Percentiles rank a stretch among this genome's conserved stretches.
These are phyloP conservation scores for Myopa tessellatipennis DNA, from an alignment of 2,888 invertebrate genomes.

Conservation along the genomic window DNA sequence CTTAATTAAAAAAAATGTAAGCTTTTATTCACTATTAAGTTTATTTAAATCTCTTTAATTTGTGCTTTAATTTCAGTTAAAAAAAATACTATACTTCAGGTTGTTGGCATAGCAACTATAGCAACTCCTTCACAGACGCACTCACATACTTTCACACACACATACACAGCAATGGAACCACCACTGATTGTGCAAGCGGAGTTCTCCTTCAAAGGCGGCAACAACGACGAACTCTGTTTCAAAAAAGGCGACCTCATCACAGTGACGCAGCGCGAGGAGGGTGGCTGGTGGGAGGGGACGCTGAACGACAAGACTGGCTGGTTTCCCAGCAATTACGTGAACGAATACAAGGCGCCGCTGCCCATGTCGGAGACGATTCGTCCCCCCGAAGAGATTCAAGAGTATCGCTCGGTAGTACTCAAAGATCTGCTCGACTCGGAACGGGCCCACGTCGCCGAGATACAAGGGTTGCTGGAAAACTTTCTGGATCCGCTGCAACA, in stretches of 20 bases:
- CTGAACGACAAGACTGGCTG: conserved; percentile 94
- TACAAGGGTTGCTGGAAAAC: conserved; percentile 85
- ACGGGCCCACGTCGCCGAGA: conserved; percentile 88
- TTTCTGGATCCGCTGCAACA: conserved; percentile 89
- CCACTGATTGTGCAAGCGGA: conserved; percentile 84
- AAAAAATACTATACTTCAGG: not conserved
- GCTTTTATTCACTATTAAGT: too few species aligned
- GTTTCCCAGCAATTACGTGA: conserved; percentile 98
- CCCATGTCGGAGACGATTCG: conserved; percentile 75
- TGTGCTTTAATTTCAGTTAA: not conserved
- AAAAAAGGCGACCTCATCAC: conserved; percentile 96
- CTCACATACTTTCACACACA: conserved; percentile 12
- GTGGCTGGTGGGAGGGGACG: conserved; percentile 99
- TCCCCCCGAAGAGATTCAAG: conserved; percentile 78
- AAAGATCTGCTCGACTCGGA: conserved; percentile 94
- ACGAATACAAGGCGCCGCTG: conserved; percentile 77
- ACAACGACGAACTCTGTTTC: conserved; percentile 98
- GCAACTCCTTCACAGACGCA: not conserved
- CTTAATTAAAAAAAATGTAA: too few species aligned
- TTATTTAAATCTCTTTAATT: not conserved
- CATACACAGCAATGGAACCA: conserved; percentile 60
- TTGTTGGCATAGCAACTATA: not conserved
- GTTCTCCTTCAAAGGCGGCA: conserved; percentile 93
- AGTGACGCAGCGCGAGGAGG: conserved; percentile 94
- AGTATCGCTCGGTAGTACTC: conserved; percentile 86